A percentile compares a stretch with the other conserved stretches of the same genome.
Evolutionary conservation across 2,888 invertebrate genomes (phyloP).

Genomic region (Leptopilina syphax): DNA sequence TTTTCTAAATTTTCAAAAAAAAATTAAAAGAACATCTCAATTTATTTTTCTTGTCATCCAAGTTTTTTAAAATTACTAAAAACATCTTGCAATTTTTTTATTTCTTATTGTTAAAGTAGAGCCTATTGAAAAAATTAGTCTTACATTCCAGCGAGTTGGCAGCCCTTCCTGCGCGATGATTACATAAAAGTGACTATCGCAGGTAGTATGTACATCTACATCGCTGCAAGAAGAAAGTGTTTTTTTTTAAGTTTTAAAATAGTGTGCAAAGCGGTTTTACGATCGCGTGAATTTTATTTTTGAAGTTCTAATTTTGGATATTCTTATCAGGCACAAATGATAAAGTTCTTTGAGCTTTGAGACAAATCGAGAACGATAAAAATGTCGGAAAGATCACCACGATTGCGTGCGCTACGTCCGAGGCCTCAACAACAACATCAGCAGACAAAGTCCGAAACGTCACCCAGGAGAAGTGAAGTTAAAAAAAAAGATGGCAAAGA

Average conservation of each 20-base stretch:
- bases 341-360: slow-evolving; percentile 7
- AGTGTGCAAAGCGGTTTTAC: slow-evolving; percentile 6
- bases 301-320: slow-evolving; percentile 18
- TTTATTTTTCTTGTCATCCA: no score
- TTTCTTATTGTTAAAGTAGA: no score
- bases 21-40: no score
- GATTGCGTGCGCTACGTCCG: slow-evolving; percentile 67
- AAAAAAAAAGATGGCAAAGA: slow-evolving; percentile 53
- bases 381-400: slow-evolving; percentile 67
- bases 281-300: slow-evolving; percentile 2
- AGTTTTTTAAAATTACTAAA: neutral
- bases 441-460: slow-evolving; percentile 51
- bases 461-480: slow-evolving; percentile 57
- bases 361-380: slow-evolving; percentile 11
- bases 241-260: neutral
- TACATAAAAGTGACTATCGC: slow-evolving; percentile 37
- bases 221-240: neutral
- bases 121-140: neutral
- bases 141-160: slow-evolving; percentile 31
- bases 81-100: neutral
- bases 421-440: slow-evolving; percentile 58
- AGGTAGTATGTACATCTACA: neutral
- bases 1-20: no score
- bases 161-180: slow-evolving; percentile 35
- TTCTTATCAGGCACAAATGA: slow-evolving; percentile 28